Conservation (phyloP, 2,888 invertebrate genomes). For the Portevinia maculata region DNA sequence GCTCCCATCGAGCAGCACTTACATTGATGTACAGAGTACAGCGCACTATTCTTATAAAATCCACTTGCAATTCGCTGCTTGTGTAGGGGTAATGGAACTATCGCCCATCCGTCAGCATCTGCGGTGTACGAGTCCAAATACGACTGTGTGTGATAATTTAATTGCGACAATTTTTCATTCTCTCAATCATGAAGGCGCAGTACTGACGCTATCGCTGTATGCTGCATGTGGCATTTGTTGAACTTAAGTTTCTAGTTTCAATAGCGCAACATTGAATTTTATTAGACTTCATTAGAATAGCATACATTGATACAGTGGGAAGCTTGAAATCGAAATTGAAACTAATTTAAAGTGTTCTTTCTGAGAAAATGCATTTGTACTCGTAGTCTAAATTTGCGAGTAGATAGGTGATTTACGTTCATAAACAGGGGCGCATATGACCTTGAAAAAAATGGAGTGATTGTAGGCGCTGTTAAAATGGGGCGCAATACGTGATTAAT, state of each 20-base stretch:
- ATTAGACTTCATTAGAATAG: slow-evolving; percentile 25
- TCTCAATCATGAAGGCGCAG: slow-evolving; percentile 26
- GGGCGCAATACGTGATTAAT: no score
- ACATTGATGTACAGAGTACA: no score
- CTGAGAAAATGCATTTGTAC: neutral
- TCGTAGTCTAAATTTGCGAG: neutral
- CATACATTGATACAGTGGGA: slow-evolving; percentile 7
- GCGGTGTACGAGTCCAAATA: neutral
- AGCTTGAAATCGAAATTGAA: slow-evolving; percentile 28
- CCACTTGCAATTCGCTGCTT: slow-evolving; percentile 41
- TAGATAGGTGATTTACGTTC: neutral
- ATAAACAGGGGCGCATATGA: no score
- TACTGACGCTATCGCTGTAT: neutral
- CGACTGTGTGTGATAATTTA: slow-evolving; percentile 30
- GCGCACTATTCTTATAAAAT: slow-evolving; percentile 30
- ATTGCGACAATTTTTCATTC: slow-evolving; percentile 59
- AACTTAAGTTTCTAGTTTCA: slow-evolving; percentile 24
- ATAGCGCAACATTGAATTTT: slow-evolving; percentile 59
- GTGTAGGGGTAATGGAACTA: neutral
- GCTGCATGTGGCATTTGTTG: slow-evolving; percentile 44
- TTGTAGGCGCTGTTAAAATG: no score
- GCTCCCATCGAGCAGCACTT: slow-evolving; percentile 38
- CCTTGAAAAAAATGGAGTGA: no score
- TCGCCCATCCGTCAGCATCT: slow-evolving; percentile 14
- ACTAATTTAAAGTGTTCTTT: slow-evolving; percentile 34